Evolutionary conservation across 2,797 vertebrate species (phyloP).

Genomic region (Gymnodraco acuticeps): DNA sequence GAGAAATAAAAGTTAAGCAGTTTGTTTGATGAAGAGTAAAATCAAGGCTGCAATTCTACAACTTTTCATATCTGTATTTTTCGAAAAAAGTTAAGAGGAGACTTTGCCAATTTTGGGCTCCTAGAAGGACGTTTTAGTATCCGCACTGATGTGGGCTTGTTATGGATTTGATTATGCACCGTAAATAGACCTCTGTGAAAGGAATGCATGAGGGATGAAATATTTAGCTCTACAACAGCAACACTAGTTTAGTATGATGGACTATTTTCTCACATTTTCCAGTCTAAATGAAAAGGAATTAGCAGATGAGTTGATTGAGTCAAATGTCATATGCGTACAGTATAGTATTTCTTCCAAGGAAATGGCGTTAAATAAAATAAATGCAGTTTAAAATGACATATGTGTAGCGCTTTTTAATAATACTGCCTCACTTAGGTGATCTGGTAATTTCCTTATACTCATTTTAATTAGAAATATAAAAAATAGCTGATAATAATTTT

Average conservation of each 20-base stretch:
- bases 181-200: slow-evolving; percentile 19
- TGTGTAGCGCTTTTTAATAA: not conserved
- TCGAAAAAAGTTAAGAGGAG: not conserved
- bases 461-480: not conserved
- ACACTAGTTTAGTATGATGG: slow-evolving; percentile 6
- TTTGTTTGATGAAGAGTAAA: not conserved
- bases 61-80: not conserved
- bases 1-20: not conserved
- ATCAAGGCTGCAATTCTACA: slow-evolving; percentile 6
- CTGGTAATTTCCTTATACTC: not conserved
- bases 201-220: slow-evolving; percentile 23
- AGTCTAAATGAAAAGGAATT: too few relatives aligned
- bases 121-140: not conserved
- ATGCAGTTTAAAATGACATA: not conserved
- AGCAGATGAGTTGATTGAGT: too few relatives aligned
- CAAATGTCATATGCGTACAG: too few relatives aligned
- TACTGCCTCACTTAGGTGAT: not conserved
- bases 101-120: not conserved
- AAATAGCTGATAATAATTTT: too few relatives aligned
- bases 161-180: slow-evolving; percentile 7
- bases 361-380: not conserved
- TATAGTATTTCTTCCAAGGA: too few relatives aligned
- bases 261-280: not conserved
- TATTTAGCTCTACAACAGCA: slow-evolving; percentile 35
- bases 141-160: not conserved